phyloP scores from a whole-genome alignment of 1,140 invertebrate species.

The Musca domestica region DNA sequence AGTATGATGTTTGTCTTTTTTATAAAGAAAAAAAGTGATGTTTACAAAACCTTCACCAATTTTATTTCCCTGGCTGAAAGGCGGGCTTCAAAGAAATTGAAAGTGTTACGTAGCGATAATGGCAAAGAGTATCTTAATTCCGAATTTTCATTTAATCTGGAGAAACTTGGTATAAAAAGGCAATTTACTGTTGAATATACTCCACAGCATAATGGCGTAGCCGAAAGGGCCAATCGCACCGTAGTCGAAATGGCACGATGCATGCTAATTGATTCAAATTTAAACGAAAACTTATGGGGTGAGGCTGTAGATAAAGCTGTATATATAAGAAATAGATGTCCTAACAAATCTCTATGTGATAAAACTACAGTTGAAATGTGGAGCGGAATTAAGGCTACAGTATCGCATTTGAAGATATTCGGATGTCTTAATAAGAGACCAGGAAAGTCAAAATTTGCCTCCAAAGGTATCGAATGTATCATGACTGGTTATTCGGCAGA shows the following conservation, averaged over 20 bases:
- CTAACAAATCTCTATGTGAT: constrained; percentile 25
- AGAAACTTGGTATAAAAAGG: constrained; percentile 30
- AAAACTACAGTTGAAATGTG: constrained; percentile 51
- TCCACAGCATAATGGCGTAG: constrained; percentile 46
- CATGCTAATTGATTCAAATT: constrained; percentile 46
- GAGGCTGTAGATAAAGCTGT: too few relatives aligned
- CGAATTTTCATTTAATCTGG: constrained; percentile 34
- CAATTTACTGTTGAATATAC: constrained; percentile 38
- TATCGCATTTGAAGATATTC: constrained; percentile 45
- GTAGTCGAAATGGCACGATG: constrained; percentile 38
- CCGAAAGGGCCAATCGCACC: too few relatives aligned
- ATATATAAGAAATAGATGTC: constrained; percentile 31
- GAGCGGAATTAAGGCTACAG: constrained; percentile 40
- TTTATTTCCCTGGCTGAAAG: too few relatives aligned
- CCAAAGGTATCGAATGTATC: constrained; percentile 40
- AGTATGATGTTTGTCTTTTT: too few relatives aligned
- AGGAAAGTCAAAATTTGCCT: constrained; percentile 44
- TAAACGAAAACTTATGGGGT: constrained; percentile 37
- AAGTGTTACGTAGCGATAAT: too few relatives aligned
- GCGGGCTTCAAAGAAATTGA: too few relatives aligned
- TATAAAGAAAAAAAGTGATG: too few relatives aligned
- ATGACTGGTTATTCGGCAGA: constrained; percentile 55
- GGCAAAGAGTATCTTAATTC: constrained; percentile 37
- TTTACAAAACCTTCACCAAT: too few relatives aligned
- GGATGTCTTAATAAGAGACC: constrained; percentile 42